Evolutionary conservation across 2,797 vertebrate species (phyloP).

Genomic region (Tinamus major): DNA sequence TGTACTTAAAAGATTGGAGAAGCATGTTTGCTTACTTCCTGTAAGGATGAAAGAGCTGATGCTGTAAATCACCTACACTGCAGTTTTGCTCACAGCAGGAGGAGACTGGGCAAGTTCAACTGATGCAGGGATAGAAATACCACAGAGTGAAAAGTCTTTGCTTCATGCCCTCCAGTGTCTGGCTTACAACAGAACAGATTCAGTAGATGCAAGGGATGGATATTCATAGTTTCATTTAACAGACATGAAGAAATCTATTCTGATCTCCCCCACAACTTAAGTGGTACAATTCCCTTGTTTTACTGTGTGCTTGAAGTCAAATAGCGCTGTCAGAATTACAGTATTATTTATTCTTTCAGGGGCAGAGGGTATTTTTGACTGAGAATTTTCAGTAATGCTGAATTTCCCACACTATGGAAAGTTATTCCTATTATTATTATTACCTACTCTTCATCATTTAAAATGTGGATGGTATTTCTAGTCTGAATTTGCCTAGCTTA

Average conservation of each 20-base stretch:
- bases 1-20: conserved; percentile 72
- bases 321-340: not conserved
- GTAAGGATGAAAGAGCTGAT: conserved; percentile 61
- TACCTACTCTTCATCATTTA: not conserved
- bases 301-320: not conserved
- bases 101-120: not conserved
- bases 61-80: conserved; percentile 50
- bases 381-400: not conserved
- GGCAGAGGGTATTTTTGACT: not conserved
- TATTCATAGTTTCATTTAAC: not conserved
- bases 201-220: not conserved
- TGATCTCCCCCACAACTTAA: not conserved
- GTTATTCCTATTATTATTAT: not conserved
- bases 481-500: not conserved
- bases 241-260: not conserved
- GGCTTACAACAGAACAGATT: not conserved
- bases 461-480: not conserved
- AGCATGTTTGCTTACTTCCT: conserved; percentile 61
- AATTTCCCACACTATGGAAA: not conserved
- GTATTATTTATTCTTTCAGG: not conserved
- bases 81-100: conserved; percentile 46
- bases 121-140: not conserved
- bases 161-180: not conserved
- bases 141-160: not conserved
- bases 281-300: not conserved